Evolutionary conservation across 2,113 vertebrate genomes (phyloP), one percentile per base, ranked within the genome.

Genomic region (Tachysurus fulvidraco): DNA sequence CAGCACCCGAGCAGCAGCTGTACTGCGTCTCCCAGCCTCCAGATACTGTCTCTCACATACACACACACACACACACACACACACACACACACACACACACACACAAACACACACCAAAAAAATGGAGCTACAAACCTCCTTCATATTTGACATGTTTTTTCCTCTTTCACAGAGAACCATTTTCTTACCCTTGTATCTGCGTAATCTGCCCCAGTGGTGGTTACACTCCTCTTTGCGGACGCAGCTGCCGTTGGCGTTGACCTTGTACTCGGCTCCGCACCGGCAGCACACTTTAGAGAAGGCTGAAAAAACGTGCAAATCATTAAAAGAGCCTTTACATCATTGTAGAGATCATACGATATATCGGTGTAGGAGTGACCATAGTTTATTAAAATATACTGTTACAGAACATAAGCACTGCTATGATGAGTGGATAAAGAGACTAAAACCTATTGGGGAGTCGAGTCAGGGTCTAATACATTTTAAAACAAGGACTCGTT

Each of bases 1-100:
- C 95, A 0, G 96, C 94, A 23, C 96, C 96, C 0, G 96, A 95
- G 88, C 98, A 99, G 93, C 98, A 99, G 91, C 82, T 97, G 91
- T 99, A 99, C 85, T 95, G 96, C 0, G 96, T 98, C 91, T 99
- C 98, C 97, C 97, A 99, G 88, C 97, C 97, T 79, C 98, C 98
- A 0, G 96, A 93, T 80, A 95, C 96, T 97, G 90, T 14, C 0
- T 81, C 89, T 79, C 0, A 60, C n/a, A 85, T 23, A 76, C 9
- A 52, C 55, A 84, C 36, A 25, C 30, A 44, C 54, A 87, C 28
- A n/a, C 30, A 44, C 55, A 87, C 19, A 55, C 44, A 36, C 23
- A 84, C 60, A 79, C 10, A 50, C 54, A 83, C 30, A 21, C 28
- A 41, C 54, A n/a, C n/a, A n/a, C n/a, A n/a, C n/a, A n/a, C n/a